Conservation (phyloP, 2,113 vertebrate species). For the Cepphus grylle region DNA sequence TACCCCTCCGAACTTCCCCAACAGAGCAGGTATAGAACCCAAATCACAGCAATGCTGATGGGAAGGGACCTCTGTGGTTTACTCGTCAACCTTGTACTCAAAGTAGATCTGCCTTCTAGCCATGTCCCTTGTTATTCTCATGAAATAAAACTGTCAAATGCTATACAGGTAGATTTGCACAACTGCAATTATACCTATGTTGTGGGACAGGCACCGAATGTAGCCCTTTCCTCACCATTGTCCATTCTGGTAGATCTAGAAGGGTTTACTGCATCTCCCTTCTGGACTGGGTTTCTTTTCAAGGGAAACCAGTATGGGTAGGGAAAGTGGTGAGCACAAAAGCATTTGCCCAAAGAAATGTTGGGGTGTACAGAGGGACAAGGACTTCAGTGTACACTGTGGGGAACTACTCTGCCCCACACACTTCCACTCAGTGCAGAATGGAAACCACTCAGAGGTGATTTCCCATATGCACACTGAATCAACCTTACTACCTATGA, state of each 20-base stretch:
- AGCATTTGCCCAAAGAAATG: not conserved
- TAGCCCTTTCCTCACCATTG: not conserved
- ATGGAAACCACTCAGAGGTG: too few relatives aligned
- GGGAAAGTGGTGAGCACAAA: not conserved
- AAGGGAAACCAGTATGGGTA: not conserved
- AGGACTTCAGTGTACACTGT: not conserved
- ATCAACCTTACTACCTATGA: not conserved
- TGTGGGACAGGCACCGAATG: not conserved
- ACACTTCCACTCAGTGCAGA: not conserved
- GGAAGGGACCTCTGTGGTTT: not conserved
- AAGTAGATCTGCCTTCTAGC: not conserved
- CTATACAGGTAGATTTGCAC: not conserved
- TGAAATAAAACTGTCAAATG: not conserved
- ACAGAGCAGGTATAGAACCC: not conserved
- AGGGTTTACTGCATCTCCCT: not conserved
- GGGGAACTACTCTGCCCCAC: not conserved
- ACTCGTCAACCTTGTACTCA: not conserved
- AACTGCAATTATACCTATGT: not conserved
- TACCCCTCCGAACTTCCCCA: not conserved
- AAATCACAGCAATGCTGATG: not conserved
- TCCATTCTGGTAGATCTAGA: not conserved
- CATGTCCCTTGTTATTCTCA: not conserved
- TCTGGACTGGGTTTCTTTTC: not conserved
- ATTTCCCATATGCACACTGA: not conserved
- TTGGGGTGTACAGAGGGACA: not conserved